Evolutionary conservation across 2,113 vertebrate species (phyloP), one percentile per base, ranked within the genome.

Genomic region (Morone chrysops): DNA sequence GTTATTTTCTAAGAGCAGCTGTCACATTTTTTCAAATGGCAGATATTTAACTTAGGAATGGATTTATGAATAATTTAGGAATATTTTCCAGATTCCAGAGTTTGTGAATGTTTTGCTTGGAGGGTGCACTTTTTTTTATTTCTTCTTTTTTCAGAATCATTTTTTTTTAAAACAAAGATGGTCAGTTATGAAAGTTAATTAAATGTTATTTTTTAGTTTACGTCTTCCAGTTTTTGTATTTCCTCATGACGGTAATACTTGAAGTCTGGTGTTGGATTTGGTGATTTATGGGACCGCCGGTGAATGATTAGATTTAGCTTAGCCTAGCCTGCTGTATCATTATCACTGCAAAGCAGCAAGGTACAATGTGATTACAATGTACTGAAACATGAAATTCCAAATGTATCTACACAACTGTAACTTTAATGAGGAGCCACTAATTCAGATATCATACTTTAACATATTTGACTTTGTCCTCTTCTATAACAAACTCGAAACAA

Each of bases 261-360:
- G 76, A 85, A 80, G 75, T 75, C 20, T 59, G 47, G 14, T 80
- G 57, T 77, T 63, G 71, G 12, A 48, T 72, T 68, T 59, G n/a
- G 48, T 67, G 0, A 61, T 67, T 50, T n/a, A 14, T 36, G 20
- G 41, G 18, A 45, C 43, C 0, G 1, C 4, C 11, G 43, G 17
- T 38, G 36, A 60, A 51, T 38, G 5, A 18, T n/a, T 17, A 4
- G 4, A 16, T 68, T 40, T 22, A 7, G 41, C 8, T 43, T n/a
- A 4, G 10, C 59, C 17, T 25, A 25, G 25, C 59, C 12, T 17
- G 45, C 59, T 57, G 16, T 18, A 13, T 50, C 20, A 4, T 3
- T 14, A 22, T 56, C 59, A 8, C 51, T 38, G 50, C 11, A 36
- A 61, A 40, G 43, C 20, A 63, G 25, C 6, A 22, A 50, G 8